Base-by-base conservation (phyloP, 1,140 invertebrate species). In the Bombus haemorrhoidalis region DNA sequence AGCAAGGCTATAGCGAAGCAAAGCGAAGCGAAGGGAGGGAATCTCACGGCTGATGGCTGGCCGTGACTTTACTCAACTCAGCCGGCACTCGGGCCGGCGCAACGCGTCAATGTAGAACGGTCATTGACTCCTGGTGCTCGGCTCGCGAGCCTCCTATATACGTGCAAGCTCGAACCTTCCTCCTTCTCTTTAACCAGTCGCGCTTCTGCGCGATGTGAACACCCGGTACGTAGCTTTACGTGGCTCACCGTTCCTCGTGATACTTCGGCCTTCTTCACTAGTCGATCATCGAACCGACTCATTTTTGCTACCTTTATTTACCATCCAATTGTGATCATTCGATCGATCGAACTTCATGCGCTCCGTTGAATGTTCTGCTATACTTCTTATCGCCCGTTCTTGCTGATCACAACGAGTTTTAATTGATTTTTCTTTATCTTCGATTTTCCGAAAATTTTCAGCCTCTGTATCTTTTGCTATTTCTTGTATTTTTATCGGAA, bases 21-120 rank as follows among this genome's bases (percentile, higher is more conserved):
- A 72, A 91, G 92, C 88, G 90, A 92, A 88, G 91, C 85, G 90
- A 89, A 91, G 90, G 90, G 92, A 93, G 92, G 93, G 93, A 93
- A 94, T 94, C 94, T 94, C 94, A 94, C 93, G 94, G 94, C 94
- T 95, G 94, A 94, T 91, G 94, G 92, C 92, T 94, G 94, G 94
- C 94, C 94, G 92, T 95, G 94, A 95, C 94, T 95, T 94, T 94
- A 94, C 93, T 94, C 93, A 91, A 93, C 93, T 93, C 93, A 93
- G 93, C 92, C 94, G 93, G 92, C 93, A 91, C 93, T 93, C 93
- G 90, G 93, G 92, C 91, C 93, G 92, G 92, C 92, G 92, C 93
- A 95, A 91, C 94, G 94, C 94, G 95, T 95, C 94, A 95, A 95
- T 95, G 94, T 95, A 95, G 95, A 95, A 95, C 95, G 94, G 95